A percentile compares a stretch with the other conserved stretches of the same genome.
These are phyloP conservation scores for Orius insidiosus DNA, from an alignment of 1,140 invertebrate species.

Conservation along the genomic window DNA sequence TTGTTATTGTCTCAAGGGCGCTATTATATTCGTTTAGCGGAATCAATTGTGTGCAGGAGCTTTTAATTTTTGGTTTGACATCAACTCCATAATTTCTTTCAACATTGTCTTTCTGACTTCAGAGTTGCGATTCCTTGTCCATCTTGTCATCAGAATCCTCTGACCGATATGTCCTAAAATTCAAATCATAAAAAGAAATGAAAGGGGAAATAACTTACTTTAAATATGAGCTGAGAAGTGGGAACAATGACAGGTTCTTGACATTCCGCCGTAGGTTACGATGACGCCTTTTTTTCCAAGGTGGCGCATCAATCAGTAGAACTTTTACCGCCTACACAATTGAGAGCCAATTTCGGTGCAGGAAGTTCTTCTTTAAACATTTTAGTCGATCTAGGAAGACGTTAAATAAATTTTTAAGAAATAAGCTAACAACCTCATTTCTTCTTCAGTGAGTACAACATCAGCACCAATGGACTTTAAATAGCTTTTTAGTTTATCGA, in stretches of 20 bases:
- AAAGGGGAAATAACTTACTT: constrained; percentile 29
- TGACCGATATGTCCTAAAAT: constrained; percentile 47
- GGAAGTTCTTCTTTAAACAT: constrained; percentile 47
- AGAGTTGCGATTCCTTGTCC: constrained; percentile 44
- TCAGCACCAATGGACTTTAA: constrained; percentile 68
- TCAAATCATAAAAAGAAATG: neutral
- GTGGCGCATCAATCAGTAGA: constrained; percentile 64
- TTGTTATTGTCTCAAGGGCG: constrained; percentile 51
- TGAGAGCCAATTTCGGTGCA: constrained; percentile 70
- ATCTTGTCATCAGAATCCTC: constrained; percentile 95
- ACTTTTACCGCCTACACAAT: constrained; percentile 89
- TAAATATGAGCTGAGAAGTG: constrained; percentile 81
- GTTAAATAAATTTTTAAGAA: constrained; percentile 8
- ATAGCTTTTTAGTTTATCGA: constrained; percentile 52
- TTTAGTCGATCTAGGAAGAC: constrained; percentile 40
- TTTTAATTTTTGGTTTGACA: constrained; percentile 48
- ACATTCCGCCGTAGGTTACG: constrained; percentile 99
- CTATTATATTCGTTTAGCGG: constrained; percentile 55
- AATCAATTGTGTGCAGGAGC: constrained; percentile 55
- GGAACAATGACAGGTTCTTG: constrained; percentile 72
- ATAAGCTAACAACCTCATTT: constrained; percentile 39
- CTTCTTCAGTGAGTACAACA: constrained; percentile 77
- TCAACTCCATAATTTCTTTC: constrained; percentile 50
- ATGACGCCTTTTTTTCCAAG: constrained; percentile 55
- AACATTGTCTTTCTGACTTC: constrained; percentile 54